Evolutionary conservation across 1,140 invertebrate genomes (phyloP).

Genomic region (Diachasmimorpha longicaudata): DNA sequence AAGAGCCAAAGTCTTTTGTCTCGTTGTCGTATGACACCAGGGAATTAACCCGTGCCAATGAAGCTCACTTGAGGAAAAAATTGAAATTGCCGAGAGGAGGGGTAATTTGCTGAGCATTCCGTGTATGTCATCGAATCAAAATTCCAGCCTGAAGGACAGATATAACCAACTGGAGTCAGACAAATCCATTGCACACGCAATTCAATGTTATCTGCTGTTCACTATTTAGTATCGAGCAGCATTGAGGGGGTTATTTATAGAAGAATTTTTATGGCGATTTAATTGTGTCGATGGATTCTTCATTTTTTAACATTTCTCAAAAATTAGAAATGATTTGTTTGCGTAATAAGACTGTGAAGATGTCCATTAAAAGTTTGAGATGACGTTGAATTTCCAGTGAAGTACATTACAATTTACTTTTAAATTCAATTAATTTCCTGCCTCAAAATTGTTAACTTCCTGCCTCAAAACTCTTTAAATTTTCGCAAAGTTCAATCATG

Average conservation of each 20-base stretch:
- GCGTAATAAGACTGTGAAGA: no score
- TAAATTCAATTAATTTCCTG: no score
- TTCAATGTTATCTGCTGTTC: neutral
- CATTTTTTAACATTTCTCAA: no score
- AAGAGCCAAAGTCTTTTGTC: neutral
- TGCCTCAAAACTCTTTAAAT: no score
- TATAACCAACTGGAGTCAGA: neutral
- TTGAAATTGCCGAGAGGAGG: neutral
- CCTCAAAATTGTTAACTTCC: no score
- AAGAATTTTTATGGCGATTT: no score
- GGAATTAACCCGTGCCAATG: neutral
- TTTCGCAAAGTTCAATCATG: no score
- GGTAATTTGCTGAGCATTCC: neutral
- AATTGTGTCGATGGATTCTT: no score
- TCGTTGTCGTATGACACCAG: neutral
- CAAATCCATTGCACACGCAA: neutral
- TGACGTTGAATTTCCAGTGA: no score
- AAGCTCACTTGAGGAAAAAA: neutral
- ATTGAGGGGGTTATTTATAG: neutral
- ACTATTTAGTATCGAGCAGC: neutral
- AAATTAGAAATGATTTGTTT: no score
- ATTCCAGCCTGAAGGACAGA: neutral
- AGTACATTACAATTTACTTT: no score
- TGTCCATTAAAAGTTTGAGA: no score
- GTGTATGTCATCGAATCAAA: neutral